Conservation (phyloP, 2,797 vertebrate species). For the Propithecus deckenii region DNA sequence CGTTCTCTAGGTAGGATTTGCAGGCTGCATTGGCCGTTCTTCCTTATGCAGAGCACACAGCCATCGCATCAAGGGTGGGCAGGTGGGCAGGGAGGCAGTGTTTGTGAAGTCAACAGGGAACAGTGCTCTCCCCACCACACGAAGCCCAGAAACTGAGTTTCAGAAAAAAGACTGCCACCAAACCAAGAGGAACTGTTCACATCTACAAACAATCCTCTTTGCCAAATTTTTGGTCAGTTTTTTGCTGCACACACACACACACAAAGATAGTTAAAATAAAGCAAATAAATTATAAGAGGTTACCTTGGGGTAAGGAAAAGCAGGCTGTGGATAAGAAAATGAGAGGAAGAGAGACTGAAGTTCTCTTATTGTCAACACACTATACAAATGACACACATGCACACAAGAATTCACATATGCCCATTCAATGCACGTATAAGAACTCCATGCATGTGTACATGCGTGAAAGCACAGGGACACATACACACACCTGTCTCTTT, state of each 20-base stretch:
- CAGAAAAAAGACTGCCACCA: neutral
- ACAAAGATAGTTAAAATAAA: constrained; percentile 35
- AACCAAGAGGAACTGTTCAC: neutral
- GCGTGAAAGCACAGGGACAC: neutral
- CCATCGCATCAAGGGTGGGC: neutral
- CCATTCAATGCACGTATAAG: neutral
- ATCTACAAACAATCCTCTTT: constrained; percentile 17
- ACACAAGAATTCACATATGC: neutral
- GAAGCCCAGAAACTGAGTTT: neutral
- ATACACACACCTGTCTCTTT: neutral
- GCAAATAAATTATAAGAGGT: neutral
- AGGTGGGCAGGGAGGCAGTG: neutral
- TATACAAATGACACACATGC: neutral
- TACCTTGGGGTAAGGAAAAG: neutral
- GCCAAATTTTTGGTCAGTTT: constrained; percentile 26
- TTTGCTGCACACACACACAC: neutral
- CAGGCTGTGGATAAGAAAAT: neutral
- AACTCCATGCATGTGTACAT: neutral
- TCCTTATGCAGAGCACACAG: neutral
- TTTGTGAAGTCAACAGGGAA: neutral
- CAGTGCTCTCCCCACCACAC: neutral
- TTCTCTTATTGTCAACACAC: neutral
- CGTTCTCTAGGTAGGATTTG: neutral
- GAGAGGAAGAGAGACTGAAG: neutral
- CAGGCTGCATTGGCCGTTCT: neutral